Percentiles rank a stretch among this genome's conserved stretches.
Evolutionary conservation across 1,140 invertebrate species (phyloP).

Genomic region (Hypsibius dujardini): DNA sequence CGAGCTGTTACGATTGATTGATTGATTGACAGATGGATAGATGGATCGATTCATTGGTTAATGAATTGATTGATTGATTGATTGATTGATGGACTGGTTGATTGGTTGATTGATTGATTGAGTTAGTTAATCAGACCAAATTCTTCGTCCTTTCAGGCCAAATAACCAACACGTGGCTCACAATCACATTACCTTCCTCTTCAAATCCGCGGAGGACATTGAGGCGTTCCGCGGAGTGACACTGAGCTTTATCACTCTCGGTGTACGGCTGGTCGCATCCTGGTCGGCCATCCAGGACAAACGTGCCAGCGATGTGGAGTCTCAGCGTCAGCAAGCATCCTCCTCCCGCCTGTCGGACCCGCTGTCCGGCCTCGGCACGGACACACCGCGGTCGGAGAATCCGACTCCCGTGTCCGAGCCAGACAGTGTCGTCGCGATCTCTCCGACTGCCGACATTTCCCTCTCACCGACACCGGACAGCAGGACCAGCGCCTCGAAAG

Average conservation of each 20-base stretch:
- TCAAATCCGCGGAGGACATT: slow-evolving; percentile 8
- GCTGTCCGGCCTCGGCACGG: background rate
- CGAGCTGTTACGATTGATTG: background rate
- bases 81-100: background rate
- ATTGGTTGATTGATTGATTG: background rate
- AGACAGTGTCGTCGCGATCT: background rate
- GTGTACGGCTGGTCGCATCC: background rate
- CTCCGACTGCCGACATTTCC: too few species aligned
- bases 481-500: too few species aligned
- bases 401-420: background rate
- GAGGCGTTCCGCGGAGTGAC: background rate
- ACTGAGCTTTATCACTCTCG: background rate
- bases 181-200: background rate
- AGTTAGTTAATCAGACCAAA: background rate
- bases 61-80: background rate
- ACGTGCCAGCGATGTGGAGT: background rate
- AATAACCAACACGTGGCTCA: background rate
- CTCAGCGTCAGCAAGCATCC: background rate
- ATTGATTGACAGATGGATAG: too few species aligned
- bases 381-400: background rate
- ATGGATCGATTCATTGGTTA: background rate
- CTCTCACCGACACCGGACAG: too few species aligned
- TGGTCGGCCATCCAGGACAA: background rate
- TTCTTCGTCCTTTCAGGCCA: slow-evolving; percentile 13
- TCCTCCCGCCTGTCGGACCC: background rate